Percentiles rank a stretch among this genome's conserved stretches.
Conservation (phyloP, 2,113 vertebrate genomes). For the Gobius niger region DNA sequence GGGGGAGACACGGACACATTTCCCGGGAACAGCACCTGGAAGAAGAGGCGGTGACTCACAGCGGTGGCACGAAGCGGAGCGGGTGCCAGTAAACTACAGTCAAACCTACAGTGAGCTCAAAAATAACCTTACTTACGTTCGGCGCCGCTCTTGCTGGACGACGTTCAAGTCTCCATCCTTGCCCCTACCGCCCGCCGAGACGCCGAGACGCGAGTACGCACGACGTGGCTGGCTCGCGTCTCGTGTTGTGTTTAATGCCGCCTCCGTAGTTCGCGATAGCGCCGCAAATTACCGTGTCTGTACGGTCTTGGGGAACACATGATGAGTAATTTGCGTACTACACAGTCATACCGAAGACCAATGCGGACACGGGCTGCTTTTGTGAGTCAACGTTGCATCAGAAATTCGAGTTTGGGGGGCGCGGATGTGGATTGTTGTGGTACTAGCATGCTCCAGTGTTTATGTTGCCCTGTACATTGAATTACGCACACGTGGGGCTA, state of each 20-base stretch:
- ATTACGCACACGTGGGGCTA: not conserved
- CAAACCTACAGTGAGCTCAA: not conserved
- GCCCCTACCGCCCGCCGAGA: not conserved
- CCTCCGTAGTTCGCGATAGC: conserved; percentile 14
- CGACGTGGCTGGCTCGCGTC: conserved; percentile 48
- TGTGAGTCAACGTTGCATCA: conserved; percentile 2
- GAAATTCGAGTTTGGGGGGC: not conserved
- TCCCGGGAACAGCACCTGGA: not conserved
- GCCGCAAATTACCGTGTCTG: not conserved
- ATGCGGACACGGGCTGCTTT: not conserved
- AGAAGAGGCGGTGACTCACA: not conserved
- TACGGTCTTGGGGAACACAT: not conserved
- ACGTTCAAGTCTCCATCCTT: not conserved
- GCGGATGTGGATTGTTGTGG: not conserved
- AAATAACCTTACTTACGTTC: not conserved
- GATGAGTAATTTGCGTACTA: not conserved
- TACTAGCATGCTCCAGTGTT: not conserved
- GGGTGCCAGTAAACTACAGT: not conserved
- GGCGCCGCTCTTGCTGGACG: not conserved
- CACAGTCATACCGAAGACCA: not conserved
- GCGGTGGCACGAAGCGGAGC: not conserved
- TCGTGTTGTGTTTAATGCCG: conserved; percentile 20
- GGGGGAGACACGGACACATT: not conserved
- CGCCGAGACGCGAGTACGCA: not conserved
- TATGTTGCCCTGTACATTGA: not conserved